Evolutionary conservation across 2,888 invertebrate species (phyloP), one percentile per base, ranked within the genome.

Genomic region (Dendrolimus pini): DNA sequence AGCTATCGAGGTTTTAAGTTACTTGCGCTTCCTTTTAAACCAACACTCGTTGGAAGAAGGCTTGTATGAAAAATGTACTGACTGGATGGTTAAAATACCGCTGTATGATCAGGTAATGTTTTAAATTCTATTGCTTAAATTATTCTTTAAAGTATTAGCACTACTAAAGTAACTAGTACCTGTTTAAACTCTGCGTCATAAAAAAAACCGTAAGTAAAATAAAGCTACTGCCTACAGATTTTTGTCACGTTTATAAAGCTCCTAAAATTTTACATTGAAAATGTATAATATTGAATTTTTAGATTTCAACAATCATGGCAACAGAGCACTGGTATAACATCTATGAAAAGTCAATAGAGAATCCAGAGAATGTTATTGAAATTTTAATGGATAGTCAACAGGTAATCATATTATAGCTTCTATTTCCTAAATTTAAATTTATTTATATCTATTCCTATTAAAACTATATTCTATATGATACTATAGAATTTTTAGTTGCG

Each of bases 51-150:
- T 92, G 82, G 76, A 91, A 71, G 75, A 88, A 75, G 75, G 89
- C 70, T 59, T 82, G 63, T 70, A 78, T 66, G 70, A 88, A 76
- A 79, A 82, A 80, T 86, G 94, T 65, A 85, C 91, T 18, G 83
- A 88, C 55, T 93, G 93, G 88, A 85, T 93, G 62, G 77, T 90
- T n/a, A 92, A 93, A 69, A 93, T 95, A 67, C 91, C 92, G 55
- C 80, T 94, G 1, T 94, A 94, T 72, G 92, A 94, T 60, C 88
- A 92, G 89, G 93, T 93, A 83, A 30, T 30, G 30, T 30, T 30
- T 30, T 30, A 30, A 3, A 30, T 30, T 30, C 30, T 30, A 30
- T 30, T 30, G 3, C 30, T 30, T 6, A 30, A 30, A 30, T 30
- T 30, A 30, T 30, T 30, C 30, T 30, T 30, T 30, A 30, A 30